Percentiles rank a stretch among this genome's conserved stretches.
These are phyloP conservation scores for Amiota communis DNA, from an alignment of 2,888 invertebrate genomes.

Conservation along the genomic window DNA sequence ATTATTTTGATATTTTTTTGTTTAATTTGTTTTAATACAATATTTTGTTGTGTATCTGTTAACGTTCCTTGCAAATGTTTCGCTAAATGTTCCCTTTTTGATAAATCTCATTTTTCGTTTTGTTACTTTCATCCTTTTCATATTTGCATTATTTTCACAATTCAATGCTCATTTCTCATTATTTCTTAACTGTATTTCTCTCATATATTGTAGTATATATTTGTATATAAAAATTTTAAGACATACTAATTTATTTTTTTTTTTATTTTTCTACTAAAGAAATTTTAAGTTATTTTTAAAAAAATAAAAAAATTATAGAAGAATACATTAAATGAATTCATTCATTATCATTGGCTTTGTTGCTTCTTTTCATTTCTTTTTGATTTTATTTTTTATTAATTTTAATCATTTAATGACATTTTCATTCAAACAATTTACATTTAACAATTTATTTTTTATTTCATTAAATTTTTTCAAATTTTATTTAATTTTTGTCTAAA, in stretches of 20 bases:
- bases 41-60: conserved; percentile 37
- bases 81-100: conserved; percentile 45
- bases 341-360: conserved; percentile 1
- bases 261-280: too few species aligned
- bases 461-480: neutral
- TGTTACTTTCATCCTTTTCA: conserved; percentile 38
- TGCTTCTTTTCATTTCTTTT: neutral
- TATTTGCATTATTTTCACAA: neutral
- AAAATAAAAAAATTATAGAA: neutral
- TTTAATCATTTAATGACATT: conserved; percentile 32
- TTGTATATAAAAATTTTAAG: neutral
- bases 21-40: conserved; percentile 41
- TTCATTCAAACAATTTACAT: conserved; percentile 1
- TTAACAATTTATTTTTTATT: conserved; percentile 8
- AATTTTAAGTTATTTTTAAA: neutral
- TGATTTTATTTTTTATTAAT: neutral
- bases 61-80: conserved; percentile 49
- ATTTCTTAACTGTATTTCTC: neutral
- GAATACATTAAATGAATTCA: conserved; percentile 22
- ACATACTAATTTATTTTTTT: too few species aligned
- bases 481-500: neutral
- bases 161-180: neutral
- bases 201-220: neutral
- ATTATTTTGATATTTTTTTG: conserved; percentile 38
- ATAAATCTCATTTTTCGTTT: conserved; percentile 38